Conservation (phyloP, 2,888 invertebrate genomes). For the Polydrusus tereticollis region DNA sequence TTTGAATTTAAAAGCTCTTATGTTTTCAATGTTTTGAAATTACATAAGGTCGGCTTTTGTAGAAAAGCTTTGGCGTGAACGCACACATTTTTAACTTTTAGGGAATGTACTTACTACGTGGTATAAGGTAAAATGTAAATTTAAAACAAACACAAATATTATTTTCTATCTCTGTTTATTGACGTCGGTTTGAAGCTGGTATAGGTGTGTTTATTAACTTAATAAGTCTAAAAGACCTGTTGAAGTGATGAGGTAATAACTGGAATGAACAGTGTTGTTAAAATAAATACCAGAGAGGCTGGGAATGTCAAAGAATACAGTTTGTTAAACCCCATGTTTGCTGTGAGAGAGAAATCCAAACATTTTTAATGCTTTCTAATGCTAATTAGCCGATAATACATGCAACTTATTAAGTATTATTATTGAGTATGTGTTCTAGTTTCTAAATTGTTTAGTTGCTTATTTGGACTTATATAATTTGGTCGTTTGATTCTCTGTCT, state of each 20-base stretch:
- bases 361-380: constrained; percentile 3
- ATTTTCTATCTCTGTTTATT: constrained; percentile 8
- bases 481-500: too few species aligned
- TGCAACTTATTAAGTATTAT: not conserved
- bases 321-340: constrained; percentile 1
- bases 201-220: constrained; percentile 2
- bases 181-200: not conserved
- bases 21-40: constrained; percentile 21
- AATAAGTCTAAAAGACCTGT: constrained; percentile 16
- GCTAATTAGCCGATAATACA: not conserved
- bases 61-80: constrained; percentile 18
- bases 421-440: too few species aligned
- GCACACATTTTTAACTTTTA: constrained; percentile 8
- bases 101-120: constrained; percentile 1
- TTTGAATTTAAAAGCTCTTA: constrained; percentile 31
- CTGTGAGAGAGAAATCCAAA: not conserved
- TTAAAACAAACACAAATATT: constrained; percentile 8
- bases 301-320: constrained; percentile 6
- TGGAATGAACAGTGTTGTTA: constrained; percentile 11
- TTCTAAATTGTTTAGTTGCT: too few species aligned
- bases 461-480: too few species aligned
- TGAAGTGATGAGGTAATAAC: constrained; percentile 7
- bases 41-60: constrained; percentile 24
- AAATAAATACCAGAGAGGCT: constrained; percentile 18
- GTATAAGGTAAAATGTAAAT: constrained; percentile 22